phyloP scores from a whole-genome alignment of 92 coral and sea anemone species.

The Porites cylindrica region DNA sequence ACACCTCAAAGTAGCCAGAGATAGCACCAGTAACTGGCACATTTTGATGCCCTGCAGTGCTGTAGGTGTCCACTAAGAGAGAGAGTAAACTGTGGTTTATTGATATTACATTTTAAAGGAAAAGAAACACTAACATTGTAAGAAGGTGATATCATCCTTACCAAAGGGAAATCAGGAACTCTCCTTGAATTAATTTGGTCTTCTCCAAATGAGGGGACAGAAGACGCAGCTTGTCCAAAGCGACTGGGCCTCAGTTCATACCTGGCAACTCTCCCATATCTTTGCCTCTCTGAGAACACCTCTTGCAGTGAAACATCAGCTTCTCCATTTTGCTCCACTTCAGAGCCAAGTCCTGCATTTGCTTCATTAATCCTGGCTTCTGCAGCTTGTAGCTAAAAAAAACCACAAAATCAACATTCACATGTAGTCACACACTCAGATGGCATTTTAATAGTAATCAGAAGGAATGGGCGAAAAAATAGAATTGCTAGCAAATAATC shows the following conservation, averaged over 20 bases:
- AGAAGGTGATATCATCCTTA: not conserved
- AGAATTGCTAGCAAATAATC: too few relatives aligned
- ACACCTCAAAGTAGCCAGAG: too few relatives aligned
- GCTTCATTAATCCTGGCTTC: slow-evolving; percentile 87
- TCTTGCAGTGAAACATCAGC: slow-evolving; percentile 64
- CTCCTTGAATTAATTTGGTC: slow-evolving; percentile 15
- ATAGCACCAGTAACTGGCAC: too few relatives aligned
- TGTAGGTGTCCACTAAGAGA: too few relatives aligned
- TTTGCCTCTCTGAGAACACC: slow-evolving; percentile 84
- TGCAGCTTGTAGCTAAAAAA: slow-evolving; percentile 80
- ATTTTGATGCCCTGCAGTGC: too few relatives aligned
- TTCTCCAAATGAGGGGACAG: slow-evolving; percentile 14
- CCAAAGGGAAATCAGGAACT: slow-evolving; percentile 10
- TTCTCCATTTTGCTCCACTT: slow-evolving; percentile 34
- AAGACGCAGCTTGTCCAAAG: slow-evolving; percentile 17
- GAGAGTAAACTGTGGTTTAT: too few relatives aligned
- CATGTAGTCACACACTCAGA: too few relatives aligned
- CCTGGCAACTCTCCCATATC: slow-evolving; percentile 86
- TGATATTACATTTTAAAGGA: not conserved
- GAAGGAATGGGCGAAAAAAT: not conserved
- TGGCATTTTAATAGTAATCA: not conserved
- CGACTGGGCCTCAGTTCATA: slow-evolving; percentile 78
- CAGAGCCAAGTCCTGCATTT: slow-evolving; percentile 58
- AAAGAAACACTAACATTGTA: not conserved
- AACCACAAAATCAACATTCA: not conserved